These are phyloP conservation scores for Hylia prasina DNA, from an alignment of 2,113 vertebrate species.

Conservation along the genomic window DNA sequence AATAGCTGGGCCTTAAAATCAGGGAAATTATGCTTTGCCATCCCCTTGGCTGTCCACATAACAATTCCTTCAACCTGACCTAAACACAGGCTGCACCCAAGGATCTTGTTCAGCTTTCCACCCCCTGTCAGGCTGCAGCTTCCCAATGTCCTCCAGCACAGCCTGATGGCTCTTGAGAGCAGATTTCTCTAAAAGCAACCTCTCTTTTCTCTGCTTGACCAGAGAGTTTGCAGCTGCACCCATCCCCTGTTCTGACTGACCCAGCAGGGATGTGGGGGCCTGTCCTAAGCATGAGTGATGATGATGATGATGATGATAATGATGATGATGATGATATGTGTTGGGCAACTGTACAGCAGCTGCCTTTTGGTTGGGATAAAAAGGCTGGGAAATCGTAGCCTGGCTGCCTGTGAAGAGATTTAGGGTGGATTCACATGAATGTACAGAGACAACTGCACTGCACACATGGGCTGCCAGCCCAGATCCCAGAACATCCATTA, in stretches of 20 bases:
- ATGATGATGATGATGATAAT: neutral
- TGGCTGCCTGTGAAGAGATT: neutral
- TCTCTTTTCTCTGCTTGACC: neutral
- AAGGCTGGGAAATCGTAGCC: neutral
- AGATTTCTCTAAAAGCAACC: neutral
- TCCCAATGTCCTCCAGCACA: neutral
- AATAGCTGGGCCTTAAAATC: neutral
- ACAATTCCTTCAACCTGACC: neutral
- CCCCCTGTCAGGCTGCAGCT: rapidly evolving
- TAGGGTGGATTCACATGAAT: neutral
- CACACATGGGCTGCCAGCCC: neutral
- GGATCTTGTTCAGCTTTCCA: neutral
- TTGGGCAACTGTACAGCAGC: neutral
- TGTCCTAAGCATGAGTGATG: neutral
- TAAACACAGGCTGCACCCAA: neutral
- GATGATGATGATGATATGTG: neutral
- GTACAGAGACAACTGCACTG: neutral
- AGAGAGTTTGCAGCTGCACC: neutral
- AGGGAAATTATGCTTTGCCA: neutral
- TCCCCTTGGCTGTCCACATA: neutral
- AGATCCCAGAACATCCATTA: neutral
- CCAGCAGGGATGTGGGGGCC: rapidly evolving
- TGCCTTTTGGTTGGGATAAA: neutral
- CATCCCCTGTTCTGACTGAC: neutral
- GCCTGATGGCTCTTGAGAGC: neutral